Evolutionary conservation across 2,797 vertebrate species (phyloP).

Genomic region (Peromyscus attwateri): DNA sequence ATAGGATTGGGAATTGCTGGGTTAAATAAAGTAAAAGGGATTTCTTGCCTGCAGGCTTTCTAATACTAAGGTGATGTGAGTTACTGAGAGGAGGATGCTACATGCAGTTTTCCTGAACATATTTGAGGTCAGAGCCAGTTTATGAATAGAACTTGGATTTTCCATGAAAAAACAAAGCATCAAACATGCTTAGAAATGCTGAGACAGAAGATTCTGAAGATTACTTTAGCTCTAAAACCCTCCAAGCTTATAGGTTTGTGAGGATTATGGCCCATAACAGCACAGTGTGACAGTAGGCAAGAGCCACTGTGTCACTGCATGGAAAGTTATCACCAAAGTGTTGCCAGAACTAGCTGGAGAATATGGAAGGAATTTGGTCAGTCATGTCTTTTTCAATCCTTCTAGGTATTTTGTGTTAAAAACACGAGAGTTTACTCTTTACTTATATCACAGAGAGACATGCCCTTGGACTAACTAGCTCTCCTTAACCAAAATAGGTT

Average conservation of each 20-base stretch:
- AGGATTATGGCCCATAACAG: neutral
- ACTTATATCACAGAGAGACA: neutral
- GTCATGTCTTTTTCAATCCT: neutral
- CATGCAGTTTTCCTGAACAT: neutral
- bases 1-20: conserved; percentile 26
- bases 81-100: neutral
- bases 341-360: neutral
- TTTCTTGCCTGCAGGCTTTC: conserved; percentile 9
- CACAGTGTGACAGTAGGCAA: neutral
- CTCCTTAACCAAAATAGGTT: neutral
- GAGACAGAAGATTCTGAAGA: conserved; percentile 41
- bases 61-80: neutral
- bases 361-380: neutral
- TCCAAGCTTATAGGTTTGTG: conserved; percentile 13
- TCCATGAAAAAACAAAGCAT: neutral
- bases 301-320: neutral
- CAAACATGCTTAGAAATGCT: conserved; percentile 6
- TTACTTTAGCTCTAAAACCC: conserved; percentile 33
- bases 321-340: conserved; percentile 25
- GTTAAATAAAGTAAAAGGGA: conserved; percentile 47
- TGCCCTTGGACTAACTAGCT: neutral
- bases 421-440: neutral
- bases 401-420: neutral
- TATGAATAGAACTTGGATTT: conserved; percentile 11
- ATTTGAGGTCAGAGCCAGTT: conserved; percentile 2